Base-by-base conservation (phyloP, 1,140 invertebrate species). In the Pseudomyrmex sp. region DNA sequence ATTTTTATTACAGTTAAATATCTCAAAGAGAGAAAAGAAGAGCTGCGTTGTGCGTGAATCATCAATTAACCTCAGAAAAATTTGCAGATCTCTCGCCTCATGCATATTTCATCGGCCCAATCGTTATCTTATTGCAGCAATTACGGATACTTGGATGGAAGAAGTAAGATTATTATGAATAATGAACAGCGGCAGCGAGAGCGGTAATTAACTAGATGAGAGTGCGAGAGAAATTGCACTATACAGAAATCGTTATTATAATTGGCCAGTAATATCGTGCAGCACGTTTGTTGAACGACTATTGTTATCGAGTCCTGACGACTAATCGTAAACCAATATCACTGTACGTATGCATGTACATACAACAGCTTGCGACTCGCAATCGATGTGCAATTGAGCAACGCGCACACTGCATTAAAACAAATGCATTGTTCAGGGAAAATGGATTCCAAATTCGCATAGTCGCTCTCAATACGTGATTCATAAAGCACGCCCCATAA, bases 301-400 rank as follows among this genome's bases (percentile, higher is more conserved):
- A 83, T 77, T 68, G 52, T 26, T 66, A 58, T 56, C 26, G 20
- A 68, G 50, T 20, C 65, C 52, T 77, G 54, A 75, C 61, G 58
- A 26, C 44, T 79, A 72, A 80, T 80, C 44, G 56, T 72, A 80
- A 80, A 72, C 82, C 82, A 12, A 76, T 68, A 83, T 77, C 48
- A 72, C 35, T 35, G 35, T 35, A 35, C 5, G 35, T 7, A 58
- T 69, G 54, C 48, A 70, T 18, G n/a, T 20, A 58, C 52, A 50
- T 56, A 58, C 20, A 12, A 50, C 63, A 58, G 54, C 52, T 44
- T 46, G 63, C 44, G 20, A 70, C 44, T 79, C 44, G 15, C 75
- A 50, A 80, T 79, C 76, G 44, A 69, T 79, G 52, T 15, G 52
- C 76, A 70, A 79, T 80, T 72, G 76, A 80, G n/a, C 76, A 79